phyloP scores from a whole-genome alignment of 1,140 invertebrate species.

The Philotrypesis tridentata region DNA sequence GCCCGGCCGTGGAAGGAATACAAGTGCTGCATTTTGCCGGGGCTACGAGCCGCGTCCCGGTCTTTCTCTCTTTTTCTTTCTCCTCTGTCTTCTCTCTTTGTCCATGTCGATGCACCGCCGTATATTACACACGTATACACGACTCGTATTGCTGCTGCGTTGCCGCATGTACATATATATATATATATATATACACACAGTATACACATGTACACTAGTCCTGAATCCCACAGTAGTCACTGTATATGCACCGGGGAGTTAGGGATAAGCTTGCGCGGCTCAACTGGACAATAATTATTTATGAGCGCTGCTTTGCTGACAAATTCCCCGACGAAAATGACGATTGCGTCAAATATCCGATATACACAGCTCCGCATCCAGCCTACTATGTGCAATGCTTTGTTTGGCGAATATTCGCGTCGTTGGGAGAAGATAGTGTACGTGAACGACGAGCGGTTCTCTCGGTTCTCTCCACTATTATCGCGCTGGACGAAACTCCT shows the following conservation, averaged over 20 bases:
- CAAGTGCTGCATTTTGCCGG: conserved; percentile 27
- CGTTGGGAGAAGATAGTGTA: no score
- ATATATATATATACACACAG: no score
- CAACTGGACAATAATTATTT: conserved; percentile 31
- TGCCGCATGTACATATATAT: background rate
- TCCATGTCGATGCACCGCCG: background rate
- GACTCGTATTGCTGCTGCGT: background rate
- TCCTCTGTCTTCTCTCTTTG: conserved; percentile 23
- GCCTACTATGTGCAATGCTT: no score
- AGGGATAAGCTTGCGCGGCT: background rate
- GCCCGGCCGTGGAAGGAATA: conserved; percentile 25
- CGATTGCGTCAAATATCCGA: background rate
- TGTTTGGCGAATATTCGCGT: no score
- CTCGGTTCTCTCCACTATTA: background rate
- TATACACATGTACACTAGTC: background rate
- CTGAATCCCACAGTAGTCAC: background rate
- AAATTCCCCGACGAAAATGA: background rate
- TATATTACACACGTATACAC: background rate
- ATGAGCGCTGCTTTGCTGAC: conserved; percentile 35
- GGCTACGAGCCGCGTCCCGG: conserved; percentile 14
- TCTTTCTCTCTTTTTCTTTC: background rate
- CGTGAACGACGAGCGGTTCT: no score
- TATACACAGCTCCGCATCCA: background rate
- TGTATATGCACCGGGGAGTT: background rate
- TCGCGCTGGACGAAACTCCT: background rate